These are phyloP conservation scores for Zonitis immaculata DNA, from an alignment of 2,888 invertebrate genomes.

Conservation along the genomic window DNA sequence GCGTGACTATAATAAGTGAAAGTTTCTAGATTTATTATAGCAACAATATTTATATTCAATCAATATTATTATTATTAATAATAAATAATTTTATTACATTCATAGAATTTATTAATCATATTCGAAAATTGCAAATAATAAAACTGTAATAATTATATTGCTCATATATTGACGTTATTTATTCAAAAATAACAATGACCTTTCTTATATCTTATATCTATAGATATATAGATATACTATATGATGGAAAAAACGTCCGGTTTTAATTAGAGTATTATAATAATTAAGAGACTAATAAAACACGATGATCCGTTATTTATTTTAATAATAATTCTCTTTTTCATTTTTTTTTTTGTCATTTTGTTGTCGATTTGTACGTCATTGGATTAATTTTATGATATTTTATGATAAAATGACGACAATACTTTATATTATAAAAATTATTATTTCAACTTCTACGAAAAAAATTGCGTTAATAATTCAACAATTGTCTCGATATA, in stretches of 20 bases:
- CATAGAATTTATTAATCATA: slow-evolving; percentile 3
- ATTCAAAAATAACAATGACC: slow-evolving; percentile 16
- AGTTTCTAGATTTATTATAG: too few species aligned
- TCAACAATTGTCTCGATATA: background rate
- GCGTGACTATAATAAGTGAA: too few species aligned
- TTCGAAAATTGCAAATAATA: too few species aligned
- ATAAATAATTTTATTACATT: background rate
- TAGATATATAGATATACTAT: background rate
- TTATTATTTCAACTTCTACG: background rate
- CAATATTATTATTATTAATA: too few species aligned
- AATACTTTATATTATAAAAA: background rate
- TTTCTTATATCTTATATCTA: slow-evolving; percentile 1
- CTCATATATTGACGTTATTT: slow-evolving; percentile 8
- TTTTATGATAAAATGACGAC: slow-evolving; percentile 13
- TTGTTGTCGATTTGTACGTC: too few species aligned
- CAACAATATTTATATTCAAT: too few species aligned
- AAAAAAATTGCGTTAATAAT: background rate
- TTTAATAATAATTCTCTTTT: too few species aligned
- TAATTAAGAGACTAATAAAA: background rate
- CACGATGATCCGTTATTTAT: too few species aligned
- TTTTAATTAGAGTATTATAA: background rate
- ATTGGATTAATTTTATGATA: slow-evolving; percentile 10
- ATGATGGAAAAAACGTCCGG: background rate
- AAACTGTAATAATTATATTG: too few species aligned
- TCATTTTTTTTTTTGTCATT: background rate